Conservation (phyloP, 2,888 invertebrate genomes). For the Unio pictorum region DNA sequence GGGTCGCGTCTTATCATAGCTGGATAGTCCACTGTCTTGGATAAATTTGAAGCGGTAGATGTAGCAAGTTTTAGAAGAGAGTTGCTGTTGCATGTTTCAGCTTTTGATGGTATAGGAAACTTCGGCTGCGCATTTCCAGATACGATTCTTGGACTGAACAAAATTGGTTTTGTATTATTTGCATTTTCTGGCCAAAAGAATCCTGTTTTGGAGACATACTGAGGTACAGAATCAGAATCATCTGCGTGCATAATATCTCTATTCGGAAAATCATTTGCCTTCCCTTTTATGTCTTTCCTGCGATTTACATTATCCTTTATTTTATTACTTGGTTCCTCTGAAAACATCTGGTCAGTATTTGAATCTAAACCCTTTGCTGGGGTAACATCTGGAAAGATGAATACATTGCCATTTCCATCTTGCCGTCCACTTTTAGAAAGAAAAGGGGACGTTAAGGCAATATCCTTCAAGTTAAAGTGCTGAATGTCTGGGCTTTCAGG, state of each 20-base stretch:
- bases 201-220: constrained; percentile 26
- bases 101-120: background rate
- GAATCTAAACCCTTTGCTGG: too few relatives aligned
- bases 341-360: too few relatives aligned
- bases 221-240: too few relatives aligned
- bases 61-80: too few relatives aligned
- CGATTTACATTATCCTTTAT: too few relatives aligned
- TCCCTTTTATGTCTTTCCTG: too few relatives aligned
- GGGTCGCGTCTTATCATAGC: too few relatives aligned
- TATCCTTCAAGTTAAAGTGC: constrained; percentile 25
- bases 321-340: too few relatives aligned
- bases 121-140: constrained; percentile 10
- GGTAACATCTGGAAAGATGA: constrained; percentile 15
- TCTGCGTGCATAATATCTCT: too few relatives aligned
- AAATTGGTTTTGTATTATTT: constrained; percentile 17
- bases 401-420: constrained; percentile 16
- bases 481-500: constrained; percentile 15
- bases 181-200: constrained; percentile 32
- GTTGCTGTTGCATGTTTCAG: background rate
- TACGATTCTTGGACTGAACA: constrained; percentile 34
- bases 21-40: too few relatives aligned
- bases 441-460: constrained; percentile 32
- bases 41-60: too few relatives aligned
- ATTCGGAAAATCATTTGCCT: too few relatives aligned
- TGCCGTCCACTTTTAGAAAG: background rate